Percentiles rank a stretch among this genome's conserved stretches.
Evolutionary conservation across 92 coral and sea anemone genomes (phyloP).

Genomic region (Zoanthus sociatus): DNA sequence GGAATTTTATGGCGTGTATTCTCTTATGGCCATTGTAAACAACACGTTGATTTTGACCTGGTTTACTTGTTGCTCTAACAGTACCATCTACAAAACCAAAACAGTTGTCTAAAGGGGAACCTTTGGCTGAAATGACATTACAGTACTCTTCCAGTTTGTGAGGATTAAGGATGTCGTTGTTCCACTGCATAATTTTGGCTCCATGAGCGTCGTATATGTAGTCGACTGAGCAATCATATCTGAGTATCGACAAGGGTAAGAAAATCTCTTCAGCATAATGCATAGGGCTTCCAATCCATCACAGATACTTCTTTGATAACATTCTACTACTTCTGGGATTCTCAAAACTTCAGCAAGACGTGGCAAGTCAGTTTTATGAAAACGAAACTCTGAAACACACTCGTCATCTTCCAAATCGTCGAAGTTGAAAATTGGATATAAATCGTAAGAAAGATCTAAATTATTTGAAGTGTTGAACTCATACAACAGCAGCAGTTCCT

Average conservation of each 20-base stretch:
- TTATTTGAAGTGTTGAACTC: not conserved
- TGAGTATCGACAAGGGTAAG: slow-evolving; percentile 41
- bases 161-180: not conserved
- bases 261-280: slow-evolving; percentile 32
- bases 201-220: not conserved
- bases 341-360: slow-evolving; percentile 40
- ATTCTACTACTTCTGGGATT: not conserved
- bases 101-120: not conserved
- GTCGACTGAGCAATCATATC: slow-evolving; percentile 25
- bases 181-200: not conserved
- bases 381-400: slow-evolving; percentile 39
- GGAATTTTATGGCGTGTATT: not conserved
- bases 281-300: slow-evolving; percentile 44
- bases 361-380: slow-evolving; percentile 5
- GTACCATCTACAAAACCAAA: not conserved
- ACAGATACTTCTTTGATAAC: slow-evolving; percentile 34
- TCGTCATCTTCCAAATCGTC: slow-evolving; percentile 21
- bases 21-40: not conserved
- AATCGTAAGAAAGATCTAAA: slow-evolving; percentile 3
- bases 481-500: not conserved
- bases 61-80: not conserved
- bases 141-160: not conserved
- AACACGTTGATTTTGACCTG: not conserved
- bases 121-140: not conserved
- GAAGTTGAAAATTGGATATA: not conserved